Conservation (phyloP, 2,797 vertebrate genomes). For the Eulemur coronatus region DNA sequence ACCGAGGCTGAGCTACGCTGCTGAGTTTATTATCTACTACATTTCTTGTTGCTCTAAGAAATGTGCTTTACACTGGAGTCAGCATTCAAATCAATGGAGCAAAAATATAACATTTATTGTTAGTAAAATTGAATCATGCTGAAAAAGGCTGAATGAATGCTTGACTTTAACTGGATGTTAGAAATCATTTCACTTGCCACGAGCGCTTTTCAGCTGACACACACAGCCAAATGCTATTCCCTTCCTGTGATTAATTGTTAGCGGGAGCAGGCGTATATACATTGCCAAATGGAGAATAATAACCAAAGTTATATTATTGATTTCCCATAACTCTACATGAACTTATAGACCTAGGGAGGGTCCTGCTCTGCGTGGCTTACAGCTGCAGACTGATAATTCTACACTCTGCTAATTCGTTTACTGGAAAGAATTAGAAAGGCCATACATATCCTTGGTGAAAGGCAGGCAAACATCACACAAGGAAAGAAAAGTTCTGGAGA, state of each 20-base stretch:
- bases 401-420: constrained; percentile 15
- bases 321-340: constrained; percentile 50
- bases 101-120: constrained; percentile 75
- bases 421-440: constrained; percentile 11
- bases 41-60: constrained; percentile 76
- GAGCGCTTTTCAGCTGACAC: constrained; percentile 43
- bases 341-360: neutral
- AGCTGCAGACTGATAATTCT: neutral
- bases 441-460: neutral
- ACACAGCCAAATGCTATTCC: constrained; percentile 18
- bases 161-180: constrained; percentile 64
- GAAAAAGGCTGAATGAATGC: constrained; percentile 61
- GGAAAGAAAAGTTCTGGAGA: constrained; percentile 57
- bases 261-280: constrained; percentile 27
- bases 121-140: constrained; percentile 72
- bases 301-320: constrained; percentile 55
- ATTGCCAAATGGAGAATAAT: constrained; percentile 63
- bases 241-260: constrained; percentile 67
- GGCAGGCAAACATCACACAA: neutral
- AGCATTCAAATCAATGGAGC: constrained; percentile 77
- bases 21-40: constrained; percentile 75
- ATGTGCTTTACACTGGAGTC: constrained; percentile 74
- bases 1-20: neutral
- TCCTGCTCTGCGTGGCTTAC: neutral
- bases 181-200: constrained; percentile 68